Evolutionary conservation across 2,113 vertebrate genomes (phyloP), one percentile per base, ranked within the genome.

Genomic region (Sigmodon hispidus): DNA sequence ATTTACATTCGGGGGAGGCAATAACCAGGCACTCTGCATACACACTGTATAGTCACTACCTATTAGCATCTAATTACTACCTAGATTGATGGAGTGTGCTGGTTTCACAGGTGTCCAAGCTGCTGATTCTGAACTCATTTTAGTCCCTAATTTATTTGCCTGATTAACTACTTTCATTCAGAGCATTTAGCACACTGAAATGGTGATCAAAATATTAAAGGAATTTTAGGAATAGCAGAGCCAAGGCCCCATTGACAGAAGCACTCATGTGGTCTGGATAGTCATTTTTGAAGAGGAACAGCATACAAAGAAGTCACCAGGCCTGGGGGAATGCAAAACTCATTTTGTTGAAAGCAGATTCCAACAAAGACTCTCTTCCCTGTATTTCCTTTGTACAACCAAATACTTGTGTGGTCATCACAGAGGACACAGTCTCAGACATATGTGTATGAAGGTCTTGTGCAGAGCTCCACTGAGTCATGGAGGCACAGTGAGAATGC

Each of bases 91-190:
- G 45, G 63, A 86, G 57, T 52, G 10, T 48, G n/a, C 79, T 57
- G 26, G 29, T 45, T 90, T 43, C 84, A 45, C 16, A 50, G 57
- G 34, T 55, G 4, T 59, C 40, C 1, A 16, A 17, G 50, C 24
- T 80, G 88, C 69, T 75, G 40, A 50, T 19, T 40, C 76, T 65
- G 45, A 59, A 22, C 48, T 94, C 31, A 45, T 91, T 91, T 95
- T 70, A 77, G 52, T 89, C 80, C 87, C 81, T 96, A 89, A 36
- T 61, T 61, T 31, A 7, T 95, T 94, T 95, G 70, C 70, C 88
- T 95, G 75, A 87, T 87, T 81, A 91, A 84, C 84, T 86, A 26
- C 84, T 95, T 93, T 94, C 85, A 76, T 84, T 89, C 50, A 72
- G 69, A 50, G 63, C 73, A 76, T 63, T 70, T 83, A 79, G 59